Base-by-base conservation (phyloP, 2,797 vertebrate species). In the Enteromius argenteus region DNA sequence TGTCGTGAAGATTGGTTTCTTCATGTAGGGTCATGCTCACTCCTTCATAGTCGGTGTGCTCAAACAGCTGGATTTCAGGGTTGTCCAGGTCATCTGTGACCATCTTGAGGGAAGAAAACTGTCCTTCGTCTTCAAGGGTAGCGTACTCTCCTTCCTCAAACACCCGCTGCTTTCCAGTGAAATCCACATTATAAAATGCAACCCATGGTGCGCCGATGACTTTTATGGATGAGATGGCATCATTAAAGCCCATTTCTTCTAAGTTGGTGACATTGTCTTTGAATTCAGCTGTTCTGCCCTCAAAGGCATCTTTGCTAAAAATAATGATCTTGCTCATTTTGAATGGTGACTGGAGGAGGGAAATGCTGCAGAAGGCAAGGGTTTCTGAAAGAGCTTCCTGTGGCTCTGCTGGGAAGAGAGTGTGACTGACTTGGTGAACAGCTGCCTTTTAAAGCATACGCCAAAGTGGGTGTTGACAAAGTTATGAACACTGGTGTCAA, bases 251-350 rank as follows among this genome's bases (percentile, higher is more conserved):
- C 4, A 13, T 1, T 0, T 9, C 1, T 9, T 2, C 19, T 19
- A 86, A 78, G 67, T 66, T 35, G 3, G 0, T 0, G 27, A 84
- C 46, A 60, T 66, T 21, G 4, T 30, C 21, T 1, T 58, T 77
- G 46, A 87, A 81, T 60, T 84, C 73, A 56, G 0, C 72, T 72
- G 42, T 39, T 74, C 42, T 27, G 19, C 66, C 82, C 6, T 15
- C 0, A 15, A 84, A 84, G 66, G n/a, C 0, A 1, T 0, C 0
- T n/a, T n/a, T 0, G 13, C 53, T 49, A 15, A 72, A 81, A 39
- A 87, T 11, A 32, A 67, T 76, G n/a, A 87, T 87, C 82, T 78
- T 87, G 86, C 9, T 84, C 82, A 81, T 81, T 9, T 21, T 74
- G 27, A 23, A 3, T 21, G 69, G 6, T 64, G 66, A 37, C 3